Base-by-base conservation (phyloP, 2,797 vertebrate species). In the Tadarida brasiliensis region DNA sequence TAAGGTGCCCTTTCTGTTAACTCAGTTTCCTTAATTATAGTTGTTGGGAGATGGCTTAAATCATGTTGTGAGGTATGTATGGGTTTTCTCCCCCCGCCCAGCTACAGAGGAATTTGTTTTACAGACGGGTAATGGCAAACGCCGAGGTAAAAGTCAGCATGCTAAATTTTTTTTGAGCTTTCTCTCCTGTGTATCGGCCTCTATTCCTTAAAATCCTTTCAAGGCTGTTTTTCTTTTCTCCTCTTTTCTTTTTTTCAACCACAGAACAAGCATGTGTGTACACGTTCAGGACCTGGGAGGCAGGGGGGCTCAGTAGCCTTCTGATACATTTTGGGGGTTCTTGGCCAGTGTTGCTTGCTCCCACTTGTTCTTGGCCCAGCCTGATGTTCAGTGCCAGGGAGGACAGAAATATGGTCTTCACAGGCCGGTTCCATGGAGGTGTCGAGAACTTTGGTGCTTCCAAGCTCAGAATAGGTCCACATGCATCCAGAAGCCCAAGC, bases 21-120 rank as follows among this genome's bases (percentile, higher is more conserved):
- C 85, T 93, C 63, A 87, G 44, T 90, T 94, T 96, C 90, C 85
- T 94, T 98, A 97, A 98, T 98, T 97, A 91, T 30, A 94, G 86
- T 92, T 97, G 74, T 93, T 87, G 87, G 73, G 87, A 94, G 93
- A 86, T 92, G 92, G 87, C 65, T 97, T 87, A 87, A 88, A 87
- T 96, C 71, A 1, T n/a, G 71, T 90, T 87, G 47, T 71, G 78
- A 96, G 95, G 95, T 97, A 56, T 93, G 95, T 97, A 56, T 93
- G 78, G n/a, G 28, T 14, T 83, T 44, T 95, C 90, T 90, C 93
- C 9, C 28, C 11, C 4, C 14, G 11, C 73, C 70, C 87, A 84
- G 81, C 87, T 96, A 81, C 57, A 87, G 87, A 96, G 86, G 83
- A 89, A 83, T 96, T 90, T 93, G 76, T 91, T 91, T 68, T 57